A percentile compares a stretch with the other conserved stretches of the same genome.
Evolutionary conservation across 1,140 invertebrate species (phyloP).

Genomic region (Drosophila nebulosa): DNA sequence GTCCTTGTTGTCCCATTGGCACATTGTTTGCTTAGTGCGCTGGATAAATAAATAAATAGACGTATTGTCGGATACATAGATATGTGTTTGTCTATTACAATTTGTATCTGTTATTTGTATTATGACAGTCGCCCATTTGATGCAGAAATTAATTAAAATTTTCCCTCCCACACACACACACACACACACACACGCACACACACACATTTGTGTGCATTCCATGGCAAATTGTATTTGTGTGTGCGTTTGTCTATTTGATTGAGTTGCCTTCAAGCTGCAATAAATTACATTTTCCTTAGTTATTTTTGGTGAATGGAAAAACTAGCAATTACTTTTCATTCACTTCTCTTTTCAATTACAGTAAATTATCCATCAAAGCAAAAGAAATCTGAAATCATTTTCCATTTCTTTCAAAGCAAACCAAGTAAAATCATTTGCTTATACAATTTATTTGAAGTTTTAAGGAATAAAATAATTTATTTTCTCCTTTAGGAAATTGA

Average conservation of each 20-base stretch:
- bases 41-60: conserved; percentile 61
- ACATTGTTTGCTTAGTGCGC: conserved; percentile 50
- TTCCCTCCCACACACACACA: conserved; percentile 13
- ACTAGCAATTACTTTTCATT: conserved; percentile 42
- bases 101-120: conserved; percentile 58
- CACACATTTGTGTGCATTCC: not conserved
- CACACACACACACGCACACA: not conserved
- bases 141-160: conserved; percentile 73
- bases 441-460: not conserved
- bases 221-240: not conserved
- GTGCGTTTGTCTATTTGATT: conserved; percentile 1
- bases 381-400: not conserved
- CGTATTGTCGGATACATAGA: not conserved
- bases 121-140: conserved; percentile 64
- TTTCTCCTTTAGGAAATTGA: not conserved
- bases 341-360: conserved; percentile 11
- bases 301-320: conserved; percentile 25
- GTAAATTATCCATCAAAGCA: conserved; percentile 10
- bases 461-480: not conserved
- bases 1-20: conserved; percentile 31
- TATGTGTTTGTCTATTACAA: conserved; percentile 8
- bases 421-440: not conserved
- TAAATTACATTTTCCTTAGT: conserved; percentile 44
- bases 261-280: conserved; percentile 43
- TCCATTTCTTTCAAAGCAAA: not conserved